Evolutionary conservation across 2,113 vertebrate species (phyloP).

Genomic region (Anoplopoma fimbria): DNA sequence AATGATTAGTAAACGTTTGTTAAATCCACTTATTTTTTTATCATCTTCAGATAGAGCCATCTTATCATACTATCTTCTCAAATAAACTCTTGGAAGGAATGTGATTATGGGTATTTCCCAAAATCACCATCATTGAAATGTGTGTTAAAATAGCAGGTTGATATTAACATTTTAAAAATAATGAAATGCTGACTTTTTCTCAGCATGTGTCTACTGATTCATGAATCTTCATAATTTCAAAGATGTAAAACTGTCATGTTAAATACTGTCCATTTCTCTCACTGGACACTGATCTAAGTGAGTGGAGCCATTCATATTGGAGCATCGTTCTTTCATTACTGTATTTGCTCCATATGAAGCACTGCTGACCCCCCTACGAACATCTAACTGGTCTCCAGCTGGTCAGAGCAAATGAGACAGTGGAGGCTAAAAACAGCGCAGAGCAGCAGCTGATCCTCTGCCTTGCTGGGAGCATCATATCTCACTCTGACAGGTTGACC

Average conservation of each 20-base stretch:
- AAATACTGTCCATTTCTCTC: conserved; percentile 36
- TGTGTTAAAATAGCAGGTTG: not conserved
- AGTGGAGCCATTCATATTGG: conserved; percentile 1
- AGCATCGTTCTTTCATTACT: conserved; percentile 5
- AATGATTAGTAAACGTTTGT: not conserved
- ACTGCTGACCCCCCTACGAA: conserved; percentile 39
- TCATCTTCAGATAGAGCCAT: not conserved
- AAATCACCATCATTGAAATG: not conserved
- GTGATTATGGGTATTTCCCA: not conserved
- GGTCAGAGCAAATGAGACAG: conserved; percentile 74
- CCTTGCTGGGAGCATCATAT: conserved; percentile 8
- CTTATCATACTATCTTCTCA: not conserved
- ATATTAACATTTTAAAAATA: conserved; percentile 4
- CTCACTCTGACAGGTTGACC: conserved; percentile 6
- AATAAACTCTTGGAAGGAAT: not conserved
- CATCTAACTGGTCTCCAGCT: conserved; percentile 56
- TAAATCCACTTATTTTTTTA: not conserved
- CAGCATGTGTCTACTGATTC: conserved; percentile 17
- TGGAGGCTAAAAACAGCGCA: conserved; percentile 70
- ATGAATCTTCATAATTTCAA: conserved; percentile 24
- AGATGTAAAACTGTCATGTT: conserved; percentile 51
- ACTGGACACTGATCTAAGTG: not conserved
- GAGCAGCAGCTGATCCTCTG: conserved; percentile 51
- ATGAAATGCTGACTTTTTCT: conserved; percentile 16
- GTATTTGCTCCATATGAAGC: conserved; percentile 41